Evolutionary conservation across 2,797 vertebrate genomes (phyloP).

Genomic region (Xiphorhynchus erythropygius): DNA sequence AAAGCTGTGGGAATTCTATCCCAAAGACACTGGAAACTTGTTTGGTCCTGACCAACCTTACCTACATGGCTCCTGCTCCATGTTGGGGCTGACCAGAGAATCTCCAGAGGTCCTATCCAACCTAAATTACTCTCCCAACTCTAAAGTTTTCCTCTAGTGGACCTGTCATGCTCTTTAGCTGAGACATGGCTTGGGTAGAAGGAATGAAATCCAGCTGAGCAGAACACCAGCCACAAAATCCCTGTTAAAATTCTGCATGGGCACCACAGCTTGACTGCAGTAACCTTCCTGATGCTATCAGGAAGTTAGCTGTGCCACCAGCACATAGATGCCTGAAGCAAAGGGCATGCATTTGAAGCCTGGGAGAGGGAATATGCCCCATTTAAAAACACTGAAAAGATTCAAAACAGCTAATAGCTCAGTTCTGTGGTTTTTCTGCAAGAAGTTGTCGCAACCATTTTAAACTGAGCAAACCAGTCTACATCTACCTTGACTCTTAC

Average conservation of each 20-base stretch:
- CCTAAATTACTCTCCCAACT: background rate
- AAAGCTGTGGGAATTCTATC: background rate
- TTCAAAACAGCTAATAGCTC: background rate
- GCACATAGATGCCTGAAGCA: background rate
- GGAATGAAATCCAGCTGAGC: background rate
- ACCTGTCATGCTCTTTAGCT: background rate
- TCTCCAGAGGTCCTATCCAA: background rate
- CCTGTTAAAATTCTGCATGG: background rate
- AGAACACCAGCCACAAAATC: background rate
- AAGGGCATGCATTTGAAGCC: background rate
- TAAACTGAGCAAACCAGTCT: background rate
- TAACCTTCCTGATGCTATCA: background rate
- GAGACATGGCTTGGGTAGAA: background rate
- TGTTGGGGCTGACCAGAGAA: background rate
- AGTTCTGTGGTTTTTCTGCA: background rate
- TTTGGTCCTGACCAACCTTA: background rate
- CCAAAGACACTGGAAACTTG: background rate
- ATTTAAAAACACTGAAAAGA: background rate
- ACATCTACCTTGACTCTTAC: background rate
- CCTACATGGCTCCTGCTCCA: rapidly evolving
- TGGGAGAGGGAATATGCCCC: background rate
- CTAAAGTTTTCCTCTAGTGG: background rate
- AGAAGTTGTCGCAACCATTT: background rate
- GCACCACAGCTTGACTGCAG: background rate
- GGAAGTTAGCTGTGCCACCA: background rate